Evolutionary conservation across 2,888 invertebrate genomes (phyloP), one percentile per base, ranked within the genome.

Genomic region (Caenorhabditis afra): DNA sequence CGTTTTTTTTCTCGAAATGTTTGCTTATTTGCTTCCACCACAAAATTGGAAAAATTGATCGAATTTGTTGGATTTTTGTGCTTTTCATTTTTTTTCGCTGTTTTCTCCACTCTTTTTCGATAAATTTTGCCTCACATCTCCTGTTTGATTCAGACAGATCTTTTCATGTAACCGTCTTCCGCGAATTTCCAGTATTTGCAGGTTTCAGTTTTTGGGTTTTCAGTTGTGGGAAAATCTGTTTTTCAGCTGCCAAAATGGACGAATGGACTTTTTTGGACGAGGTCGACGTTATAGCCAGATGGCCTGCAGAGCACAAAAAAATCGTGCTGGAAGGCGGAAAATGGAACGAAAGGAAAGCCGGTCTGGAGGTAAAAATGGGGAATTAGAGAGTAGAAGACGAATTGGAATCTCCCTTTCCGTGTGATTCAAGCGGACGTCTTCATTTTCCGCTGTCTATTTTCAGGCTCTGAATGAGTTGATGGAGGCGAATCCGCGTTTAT

Each of bases 271-370:
- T 66, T 61, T 18, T 84, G 55, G 81, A 84, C 29, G 84, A 84
- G 61, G 77, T 79, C 8, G 79, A 84, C 44, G 84, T 81, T 39
- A 47, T 84, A 10, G 64, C 66, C 23, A 68, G 62, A 62, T 84
- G 84, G 84, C 82, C 82, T 1, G 18, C 62, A 5, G 81, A 82
- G 20, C 57, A 64, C 41, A 52, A 71, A 20, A 70, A 71, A 18
- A 45, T 76, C 1, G 79, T 71, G 1, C 71, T 83, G 3, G 81
- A 79, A 61, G 65, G 75, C 14, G 74, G 75, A 39, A 85, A 84
- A 44, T 85, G 85, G 85, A 71, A 58, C 7, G 85, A 84, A 55
- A 76, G 85, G 39, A 81, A 74, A 29, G 83, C 81, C 16, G 81
- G 79, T 8, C 65, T 85, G 14, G 81, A 84, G 80, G 85, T 85